These are phyloP conservation scores for Diadophis punctatus DNA, from an alignment of 2,113 vertebrate species.

Conservation along the genomic window DNA sequence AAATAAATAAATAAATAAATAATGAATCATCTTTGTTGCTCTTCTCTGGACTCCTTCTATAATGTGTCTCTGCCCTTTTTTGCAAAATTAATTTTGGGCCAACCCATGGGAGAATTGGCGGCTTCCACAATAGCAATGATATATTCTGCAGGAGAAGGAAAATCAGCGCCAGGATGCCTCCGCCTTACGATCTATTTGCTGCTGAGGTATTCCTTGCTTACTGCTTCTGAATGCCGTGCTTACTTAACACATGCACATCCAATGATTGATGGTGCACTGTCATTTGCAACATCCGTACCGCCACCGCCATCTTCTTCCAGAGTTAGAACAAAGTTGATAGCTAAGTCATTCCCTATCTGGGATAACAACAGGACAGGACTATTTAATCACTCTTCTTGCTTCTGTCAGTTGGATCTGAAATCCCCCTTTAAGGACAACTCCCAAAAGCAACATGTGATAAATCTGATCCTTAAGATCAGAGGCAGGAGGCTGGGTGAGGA, in stretches of 20 bases:
- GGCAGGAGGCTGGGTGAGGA: slow-evolving; percentile 25
- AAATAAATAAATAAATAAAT: too few species aligned
- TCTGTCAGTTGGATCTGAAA: slow-evolving; percentile 27
- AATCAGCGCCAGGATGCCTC: not conserved
- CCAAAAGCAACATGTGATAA: slow-evolving; percentile 41
- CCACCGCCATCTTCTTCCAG: accelerated
- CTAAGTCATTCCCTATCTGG: not conserved
- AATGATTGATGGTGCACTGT: not conserved
- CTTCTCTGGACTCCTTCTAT: too few species aligned
- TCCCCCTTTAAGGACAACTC: not conserved
- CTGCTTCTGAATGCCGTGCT: not conserved
- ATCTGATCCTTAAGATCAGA: slow-evolving; percentile 51
- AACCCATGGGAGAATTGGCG: not conserved
- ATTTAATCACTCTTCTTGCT: slow-evolving; percentile 31
- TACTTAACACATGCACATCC: not conserved
- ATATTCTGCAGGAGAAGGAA: not conserved
- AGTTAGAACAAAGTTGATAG: not conserved
- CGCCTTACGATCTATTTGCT: not conserved
- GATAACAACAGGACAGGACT: slow-evolving; percentile 42
- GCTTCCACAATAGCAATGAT: not conserved
- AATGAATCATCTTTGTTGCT: too few species aligned
- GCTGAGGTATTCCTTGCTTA: not conserved
- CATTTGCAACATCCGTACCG: not conserved
- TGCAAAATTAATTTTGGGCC: not conserved
- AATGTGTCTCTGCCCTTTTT: not conserved